Evolutionary conservation across 2,797 vertebrate genomes (phyloP), one percentile per base, ranked within the genome.

Genomic region (Glyptemys insculpta): DNA sequence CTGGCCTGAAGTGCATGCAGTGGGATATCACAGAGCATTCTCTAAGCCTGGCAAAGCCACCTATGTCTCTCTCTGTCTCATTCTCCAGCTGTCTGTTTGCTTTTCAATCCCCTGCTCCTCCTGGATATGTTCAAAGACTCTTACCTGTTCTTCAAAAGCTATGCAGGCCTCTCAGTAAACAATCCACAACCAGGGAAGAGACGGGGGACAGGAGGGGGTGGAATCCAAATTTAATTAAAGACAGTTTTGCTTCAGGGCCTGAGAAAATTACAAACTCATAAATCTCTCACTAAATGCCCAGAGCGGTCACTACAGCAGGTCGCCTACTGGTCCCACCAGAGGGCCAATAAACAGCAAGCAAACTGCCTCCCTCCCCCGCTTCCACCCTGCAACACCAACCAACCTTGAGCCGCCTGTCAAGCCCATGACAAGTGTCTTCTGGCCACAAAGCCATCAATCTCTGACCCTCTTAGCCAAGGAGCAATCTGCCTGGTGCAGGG

Each of bases 161-260:
- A 90, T 91, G 59, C 88, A 0, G 68, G 78, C 74, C 25, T 93
- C 91, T 95, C 91, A 79, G 91, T 97, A 97, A 97, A 97, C 95
- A 97, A 97, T 94, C 81, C 68, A 54, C 84, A 85, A 82, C 88
- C 90, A 94, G 81, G 91, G 53, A 95, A 0, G 0, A 85, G 4
- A 18, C 23, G 29, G 12, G 50, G n/a, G 41, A 8, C 2, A n/a
- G 79, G 41, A 57, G 50, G 31, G 85, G 68, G 56, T 37, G 92
- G 80, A 92, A 94, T 91, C 29, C 95, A 95, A 96, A 96, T 97
- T 95, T 97, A 96, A 97, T 97, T 97, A 97, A 97, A 95, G 65
- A 83, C 9, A 84, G 94, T 97, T 94, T 92, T 96, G 83, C 96
- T 97, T 82, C 92, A 93, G 92, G 96, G 94, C 83, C 83, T 96